Percentiles rank a stretch among this genome's conserved stretches.
These are phyloP conservation scores for Nerophis ophidion DNA, from an alignment of 2,113 vertebrate species.

Conservation along the genomic window DNA sequence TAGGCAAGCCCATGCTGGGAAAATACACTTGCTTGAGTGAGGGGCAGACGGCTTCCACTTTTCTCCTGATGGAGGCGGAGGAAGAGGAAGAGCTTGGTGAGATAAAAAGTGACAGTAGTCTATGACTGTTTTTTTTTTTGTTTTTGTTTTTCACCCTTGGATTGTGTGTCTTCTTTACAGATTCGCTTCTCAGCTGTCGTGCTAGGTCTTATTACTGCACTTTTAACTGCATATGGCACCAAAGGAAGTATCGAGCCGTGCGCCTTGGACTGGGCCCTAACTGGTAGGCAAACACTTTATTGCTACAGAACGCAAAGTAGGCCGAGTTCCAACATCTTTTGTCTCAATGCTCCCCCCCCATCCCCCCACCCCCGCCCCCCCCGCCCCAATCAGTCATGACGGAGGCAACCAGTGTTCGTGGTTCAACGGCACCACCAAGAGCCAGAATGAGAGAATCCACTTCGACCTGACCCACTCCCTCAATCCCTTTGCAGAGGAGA, in stretches of 20 bases:
- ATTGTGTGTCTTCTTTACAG: conserved; percentile 40
- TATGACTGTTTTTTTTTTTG: not conserved
- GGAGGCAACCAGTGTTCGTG: conserved; percentile 37
- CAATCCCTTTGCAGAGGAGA: conserved; percentile 66
- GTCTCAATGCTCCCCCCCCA: not conserved
- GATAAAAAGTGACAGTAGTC: not conserved
- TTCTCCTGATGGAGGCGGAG: conserved; percentile 48
- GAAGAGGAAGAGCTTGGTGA: conserved; percentile 5
- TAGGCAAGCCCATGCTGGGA: conserved; percentile 37
- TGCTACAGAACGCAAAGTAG: not conserved
- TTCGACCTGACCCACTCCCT: conserved; percentile 57
- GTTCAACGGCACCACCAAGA: conserved; percentile 19
- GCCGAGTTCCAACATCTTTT: not conserved
- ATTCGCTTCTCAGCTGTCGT: conserved; percentile 35
- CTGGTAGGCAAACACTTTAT: conserved; percentile 47
- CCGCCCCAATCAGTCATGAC: conserved; percentile 27
- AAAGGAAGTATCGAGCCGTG: conserved; percentile 19
- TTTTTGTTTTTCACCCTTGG: not conserved
- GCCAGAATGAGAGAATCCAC: conserved; percentile 12
- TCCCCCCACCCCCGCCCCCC: conserved; percentile 10
- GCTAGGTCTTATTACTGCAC: conserved; percentile 66
- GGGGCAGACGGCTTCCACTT: conserved; percentile 28
- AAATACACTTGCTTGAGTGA: conserved; percentile 66
- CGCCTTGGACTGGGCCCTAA: conserved; percentile 57
- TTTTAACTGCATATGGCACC: conserved; percentile 55